phyloP scores from a whole-genome alignment of 2,113 vertebrate genomes.

The Psilopsiagon aymara region DNA sequence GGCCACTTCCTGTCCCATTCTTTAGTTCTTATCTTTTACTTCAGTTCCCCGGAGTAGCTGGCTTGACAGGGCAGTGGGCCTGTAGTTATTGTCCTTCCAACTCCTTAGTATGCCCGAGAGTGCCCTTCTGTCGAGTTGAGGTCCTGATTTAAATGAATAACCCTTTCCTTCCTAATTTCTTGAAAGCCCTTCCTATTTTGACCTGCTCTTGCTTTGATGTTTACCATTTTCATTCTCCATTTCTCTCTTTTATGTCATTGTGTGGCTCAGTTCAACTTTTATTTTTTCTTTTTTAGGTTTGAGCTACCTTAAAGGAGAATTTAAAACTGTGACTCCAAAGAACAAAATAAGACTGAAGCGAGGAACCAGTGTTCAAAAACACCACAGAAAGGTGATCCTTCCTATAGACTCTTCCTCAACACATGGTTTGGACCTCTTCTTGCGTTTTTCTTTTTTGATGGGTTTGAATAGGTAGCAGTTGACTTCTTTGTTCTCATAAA shows the following conservation, averaged over 20 bases:
- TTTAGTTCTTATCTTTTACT: neutral
- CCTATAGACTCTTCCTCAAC: neutral
- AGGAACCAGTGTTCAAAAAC: neutral
- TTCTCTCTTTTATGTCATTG: neutral
- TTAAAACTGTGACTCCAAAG: slow-evolving; percentile 26
- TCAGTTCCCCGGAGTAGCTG: neutral
- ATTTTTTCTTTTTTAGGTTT: slow-evolving; percentile 45
- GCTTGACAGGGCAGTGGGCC: neutral
- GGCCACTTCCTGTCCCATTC: slow-evolving; percentile 55
- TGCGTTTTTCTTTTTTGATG: neutral
- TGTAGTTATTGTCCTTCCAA: neutral
- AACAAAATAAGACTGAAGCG: slow-evolving; percentile 23
- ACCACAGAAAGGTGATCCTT: slow-evolving; percentile 60
- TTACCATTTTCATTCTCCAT: neutral
- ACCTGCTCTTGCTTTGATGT: neutral
- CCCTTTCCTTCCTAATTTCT: neutral
- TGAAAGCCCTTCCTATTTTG: neutral
- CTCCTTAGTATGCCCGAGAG: neutral
- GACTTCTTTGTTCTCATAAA: slow-evolving; percentile 43
- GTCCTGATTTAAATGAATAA: neutral
- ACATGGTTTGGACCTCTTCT: neutral
- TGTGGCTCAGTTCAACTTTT: neutral
- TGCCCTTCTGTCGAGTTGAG: neutral
- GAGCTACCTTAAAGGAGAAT: slow-evolving; percentile 34
- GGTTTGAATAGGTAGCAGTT: slow-evolving; percentile 11